Base-by-base conservation (phyloP, 2,888 invertebrate genomes). In the Halocaridina rubra region DNA sequence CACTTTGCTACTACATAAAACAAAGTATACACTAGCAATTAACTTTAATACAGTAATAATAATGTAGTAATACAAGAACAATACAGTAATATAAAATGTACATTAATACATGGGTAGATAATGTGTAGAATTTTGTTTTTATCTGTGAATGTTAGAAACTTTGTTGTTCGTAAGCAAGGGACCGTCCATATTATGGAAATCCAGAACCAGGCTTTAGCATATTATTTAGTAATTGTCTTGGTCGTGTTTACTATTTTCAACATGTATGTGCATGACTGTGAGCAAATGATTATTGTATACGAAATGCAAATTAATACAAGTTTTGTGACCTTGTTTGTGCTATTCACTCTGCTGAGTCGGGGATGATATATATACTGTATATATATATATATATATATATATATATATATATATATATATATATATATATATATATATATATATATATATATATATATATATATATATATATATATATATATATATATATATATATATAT, bases 31-130 rank as follows among this genome's bases (percentile, higher is more conserved):
- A n/a, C n/a, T n/a, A n/a, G n/a, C n/a, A n/a, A n/a, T n/a, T n/a
- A n/a, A 32, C 33, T 29, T 29, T n/a, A 10, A 24, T 69, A 32
- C 30, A 69, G 33, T 30, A 69, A 69, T 69, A 32, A 69, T 69
- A 69, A 16, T 69, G 69, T 30, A 69, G 29, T 69, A 69, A 32
- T 69, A 69, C 33, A 69, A 69, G 33, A 69, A 19, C n/a, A n/a
- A n/a, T n/a, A n/a, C n/a, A n/a, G n/a, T n/a, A n/a, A n/a, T n/a
- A n/a, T n/a, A n/a, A n/a, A n/a, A n/a, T n/a, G n/a, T n/a, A n/a
- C n/a, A n/a, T n/a, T n/a, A n/a, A n/a, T n/a, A n/a, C n/a, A n/a
- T n/a, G n/a, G n/a, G n/a, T n/a, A n/a, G n/a, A n/a, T n/a, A n/a
- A n/a, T n/a, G n/a, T n/a, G n/a, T n/a, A n/a, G n/a, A n/a, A n/a